Evolutionary conservation across 2,797 vertebrate genomes (phyloP), one percentile per base, ranked within the genome.

Genomic region (Limosa lapponica): DNA sequence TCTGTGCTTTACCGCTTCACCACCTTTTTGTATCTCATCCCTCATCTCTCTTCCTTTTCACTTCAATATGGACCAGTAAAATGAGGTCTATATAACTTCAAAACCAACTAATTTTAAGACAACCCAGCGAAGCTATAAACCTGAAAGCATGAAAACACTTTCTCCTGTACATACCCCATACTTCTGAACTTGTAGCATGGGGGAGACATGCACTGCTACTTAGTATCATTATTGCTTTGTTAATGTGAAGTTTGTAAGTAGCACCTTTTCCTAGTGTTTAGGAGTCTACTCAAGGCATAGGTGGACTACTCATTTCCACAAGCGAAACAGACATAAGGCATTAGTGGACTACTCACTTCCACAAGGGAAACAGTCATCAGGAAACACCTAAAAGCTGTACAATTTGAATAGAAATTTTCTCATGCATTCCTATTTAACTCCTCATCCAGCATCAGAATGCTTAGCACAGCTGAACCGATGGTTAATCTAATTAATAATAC

Each of bases 351-450:
- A 52, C 32, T 52, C 49, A 44, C 46, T 72, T 81, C 46, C n/a
- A 82, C 30, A 58, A 55, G 14, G 46, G n/a, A 77, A 70, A 79
- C 10, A 65, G 39, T 48, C 3, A 1, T 13, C 32, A 75, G 25
- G 44, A 87, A 87, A n/a, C 27, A 28, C 4, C 49, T 23, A 34
- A 67, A 79, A 78, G 22, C 43, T 41, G 27, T 23, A 41, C 16
- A 11, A 89, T 83, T 92, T 89, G 57, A 89, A 90, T 43, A 93
- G 70, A 65, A 69, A 62, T 8, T 43, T 82, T 92, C 73, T 90
- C 77, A 87, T 49, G 46, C 25, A 10, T 23, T 73, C 62, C 30
- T 55, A 59, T 72, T 58, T 67, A 59, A 54, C 17, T 65, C 48
- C 2, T 1, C 39, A 66, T 36, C 14, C 62, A 89, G 51, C 66